These are phyloP conservation scores for Drosophila ercepeae DNA, from an alignment of 1,140 invertebrate species.

Conservation along the genomic window DNA sequence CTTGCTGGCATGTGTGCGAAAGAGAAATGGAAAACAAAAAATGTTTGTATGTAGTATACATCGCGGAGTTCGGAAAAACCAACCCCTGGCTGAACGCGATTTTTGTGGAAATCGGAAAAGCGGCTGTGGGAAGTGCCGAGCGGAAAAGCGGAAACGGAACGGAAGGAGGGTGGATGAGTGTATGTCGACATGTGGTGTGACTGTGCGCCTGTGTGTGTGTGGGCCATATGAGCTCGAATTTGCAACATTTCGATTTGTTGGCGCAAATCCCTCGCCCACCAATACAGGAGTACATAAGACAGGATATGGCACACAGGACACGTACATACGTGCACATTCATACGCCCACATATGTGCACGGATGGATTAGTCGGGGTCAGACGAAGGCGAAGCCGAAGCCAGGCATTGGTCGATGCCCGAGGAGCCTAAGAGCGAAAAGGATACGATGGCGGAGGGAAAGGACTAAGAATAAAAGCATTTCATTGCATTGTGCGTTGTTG, in stretches of 20 bases:
- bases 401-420: slow-evolving; percentile 49
- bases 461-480: not conserved
- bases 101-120: slow-evolving; percentile 53
- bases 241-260: slow-evolving; percentile 81
- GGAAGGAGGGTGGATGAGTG: slow-evolving; percentile 50
- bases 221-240: slow-evolving; percentile 73
- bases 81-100: slow-evolving; percentile 62
- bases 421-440: slow-evolving; percentile 4
- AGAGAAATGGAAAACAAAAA: slow-evolving; percentile 70
- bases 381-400: slow-evolving; percentile 21
- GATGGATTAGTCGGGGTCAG: slow-evolving; percentile 57
- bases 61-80: slow-evolving; percentile 73
- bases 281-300: slow-evolving; percentile 27
- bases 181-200: slow-evolving; percentile 19
- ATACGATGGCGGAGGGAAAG: slow-evolving; percentile 3
- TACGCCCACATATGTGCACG: slow-evolving; percentile 72
- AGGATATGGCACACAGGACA: slow-evolving; percentile 29
- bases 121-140: slow-evolving; percentile 45
- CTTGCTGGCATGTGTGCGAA: slow-evolving; percentile 66
- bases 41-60: slow-evolving; percentile 41
- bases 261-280: slow-evolving; percentile 53
- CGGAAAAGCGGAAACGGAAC: slow-evolving; percentile 1
- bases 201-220: slow-evolving; percentile 44
- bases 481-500: not conserved
- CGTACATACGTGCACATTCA: slow-evolving; percentile 38